Base-by-base conservation (phyloP, 2,888 invertebrate genomes). In the Acleris emargana region DNA sequence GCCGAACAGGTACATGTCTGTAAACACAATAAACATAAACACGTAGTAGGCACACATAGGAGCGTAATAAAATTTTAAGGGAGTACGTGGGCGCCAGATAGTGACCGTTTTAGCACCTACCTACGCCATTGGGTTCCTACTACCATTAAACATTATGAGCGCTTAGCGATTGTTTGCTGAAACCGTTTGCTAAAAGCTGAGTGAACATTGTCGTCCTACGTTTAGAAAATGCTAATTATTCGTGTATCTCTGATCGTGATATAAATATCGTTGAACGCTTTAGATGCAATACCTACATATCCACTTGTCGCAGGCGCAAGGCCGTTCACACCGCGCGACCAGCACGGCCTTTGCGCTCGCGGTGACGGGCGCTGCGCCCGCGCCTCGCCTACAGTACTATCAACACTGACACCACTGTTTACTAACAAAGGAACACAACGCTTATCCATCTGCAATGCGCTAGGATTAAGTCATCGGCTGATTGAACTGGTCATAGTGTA, bases 1-100 rank as follows among this genome's bases (percentile, higher is more conserved):
- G 54, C 95, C 93, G 69, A 95, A 93, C 76, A 96, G 93, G 86
- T 95, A 96, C 85, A 95, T 95, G 81, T 96, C 96, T 96, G 94
- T 47, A 93, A 94, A 73, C 71, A 68, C 72, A 43, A 63, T 20
- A 59, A 72, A 72, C 32, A 43, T 58, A 38, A 50, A 64, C 45
- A 62, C 52, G 45, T 71, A 32, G 32, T 54, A 55, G 25, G 28
- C 38, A 45, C 49, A 43, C 17, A 55, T 18, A 43, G 50, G 50
- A 43, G 28, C 32, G 64, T 51, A 32, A 60, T 64, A 55, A 55
- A 28, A 64, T 60, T 59, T 49, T 50, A 50, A 53, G 50, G 25
- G 16, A n/a, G 49, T 64, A 64, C 59, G 64, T 64, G 59, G 59
- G 17, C 38, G 11, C 18, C 52, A 28, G 25, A 42, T 59, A 54